phyloP scores from a whole-genome alignment of 2,888 invertebrate genomes.

The Dryobota labecula region DNA sequence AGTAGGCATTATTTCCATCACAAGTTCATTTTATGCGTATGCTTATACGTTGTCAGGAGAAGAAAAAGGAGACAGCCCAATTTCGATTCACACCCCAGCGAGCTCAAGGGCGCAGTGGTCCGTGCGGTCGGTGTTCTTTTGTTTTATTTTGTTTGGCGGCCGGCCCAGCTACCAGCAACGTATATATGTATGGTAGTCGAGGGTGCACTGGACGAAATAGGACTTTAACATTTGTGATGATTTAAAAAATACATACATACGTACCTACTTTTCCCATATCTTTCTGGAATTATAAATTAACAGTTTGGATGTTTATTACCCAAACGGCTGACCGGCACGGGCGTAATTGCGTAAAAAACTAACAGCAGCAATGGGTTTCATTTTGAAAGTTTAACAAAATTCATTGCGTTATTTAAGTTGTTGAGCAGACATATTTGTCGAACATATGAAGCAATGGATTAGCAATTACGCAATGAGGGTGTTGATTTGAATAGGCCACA shows the following conservation, averaged over 20 bases:
- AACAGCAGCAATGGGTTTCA: too few species aligned
- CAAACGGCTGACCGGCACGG: neutral
- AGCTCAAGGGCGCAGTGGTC: conserved; percentile 20
- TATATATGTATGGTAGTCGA: too few species aligned
- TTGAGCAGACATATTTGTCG: too few species aligned
- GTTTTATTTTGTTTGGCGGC: conserved; percentile 35
- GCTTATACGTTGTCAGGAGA: conserved; percentile 8
- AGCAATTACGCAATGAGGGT: too few species aligned
- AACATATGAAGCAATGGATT: too few species aligned
- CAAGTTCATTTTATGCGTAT: neutral
- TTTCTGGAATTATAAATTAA: neutral
- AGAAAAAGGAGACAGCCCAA: conserved; percentile 5
- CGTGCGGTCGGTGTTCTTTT: conserved; percentile 28
- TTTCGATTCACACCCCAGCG: conserved; percentile 24
- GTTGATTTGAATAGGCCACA: neutral
- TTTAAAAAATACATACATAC: neutral
- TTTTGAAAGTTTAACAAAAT: too few species aligned
- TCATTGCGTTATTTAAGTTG: too few species aligned
- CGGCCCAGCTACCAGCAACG: too few species aligned
- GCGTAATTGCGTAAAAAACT: too few species aligned
- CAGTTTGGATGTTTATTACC: neutral
- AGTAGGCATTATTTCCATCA: neutral
- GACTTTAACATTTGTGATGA: conserved; percentile 1
- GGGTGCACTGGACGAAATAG: neutral
- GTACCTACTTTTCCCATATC: neutral